Evolutionary conservation across 2,888 invertebrate species (phyloP).

Genomic region (Morpho achilles): DNA sequence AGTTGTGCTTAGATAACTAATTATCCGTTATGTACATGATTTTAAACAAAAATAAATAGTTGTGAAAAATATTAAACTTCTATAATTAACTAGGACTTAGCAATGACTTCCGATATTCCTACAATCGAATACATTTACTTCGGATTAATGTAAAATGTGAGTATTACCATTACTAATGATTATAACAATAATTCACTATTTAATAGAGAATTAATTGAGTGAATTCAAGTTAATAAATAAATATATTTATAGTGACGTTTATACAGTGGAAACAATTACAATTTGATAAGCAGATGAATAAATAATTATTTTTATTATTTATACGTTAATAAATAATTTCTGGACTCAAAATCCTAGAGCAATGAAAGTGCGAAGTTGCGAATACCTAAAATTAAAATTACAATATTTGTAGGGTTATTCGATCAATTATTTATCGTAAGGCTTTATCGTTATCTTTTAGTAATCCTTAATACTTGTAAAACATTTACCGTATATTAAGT

Average conservation of each 20-base stretch:
- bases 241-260: constrained; percentile 17
- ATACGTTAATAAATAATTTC: constrained; percentile 7
- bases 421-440: no score
- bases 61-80: constrained; percentile 56
- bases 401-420: no score
- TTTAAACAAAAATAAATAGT: constrained; percentile 68
- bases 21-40: constrained; percentile 62
- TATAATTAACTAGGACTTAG: constrained; percentile 46
- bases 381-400: no score
- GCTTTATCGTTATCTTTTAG: no score
- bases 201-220: constrained; percentile 41
- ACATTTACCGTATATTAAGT: constrained; percentile 15
- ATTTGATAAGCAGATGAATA: neutral
- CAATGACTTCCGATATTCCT: constrained; percentile 39
- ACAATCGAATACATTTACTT: constrained; percentile 28
- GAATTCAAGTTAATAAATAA: constrained; percentile 23
- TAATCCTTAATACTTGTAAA: constrained; percentile 1
- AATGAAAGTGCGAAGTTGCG: neutral
- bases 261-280: no score
- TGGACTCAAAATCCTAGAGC: constrained; percentile 27
- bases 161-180: constrained; percentile 40
- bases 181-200: constrained; percentile 42
- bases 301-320: neutral
- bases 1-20: constrained; percentile 60
- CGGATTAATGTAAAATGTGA: constrained; percentile 42